Conservation (phyloP, 2,797 vertebrate species). For the Furcifer pardalis region DNA sequence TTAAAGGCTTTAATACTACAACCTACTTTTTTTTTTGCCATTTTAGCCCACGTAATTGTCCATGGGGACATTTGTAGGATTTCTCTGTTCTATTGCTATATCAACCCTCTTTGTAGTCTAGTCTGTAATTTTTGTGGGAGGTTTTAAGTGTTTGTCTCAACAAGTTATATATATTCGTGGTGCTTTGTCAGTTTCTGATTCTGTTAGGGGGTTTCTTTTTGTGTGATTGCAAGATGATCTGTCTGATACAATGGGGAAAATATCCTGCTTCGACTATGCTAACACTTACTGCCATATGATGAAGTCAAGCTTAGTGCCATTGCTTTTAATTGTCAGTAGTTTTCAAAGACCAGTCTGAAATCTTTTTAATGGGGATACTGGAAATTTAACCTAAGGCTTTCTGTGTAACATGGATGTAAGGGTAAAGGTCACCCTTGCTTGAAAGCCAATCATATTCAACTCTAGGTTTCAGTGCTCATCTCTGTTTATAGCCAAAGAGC, state of each 20-base stretch:
- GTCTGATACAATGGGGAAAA: background rate
- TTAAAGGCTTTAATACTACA: constrained; percentile 13
- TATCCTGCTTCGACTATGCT: background rate
- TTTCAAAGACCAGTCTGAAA: background rate
- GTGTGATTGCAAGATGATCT: background rate
- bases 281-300: background rate
- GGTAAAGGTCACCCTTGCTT: too few species aligned
- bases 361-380: background rate
- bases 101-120: background rate
- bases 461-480: too few species aligned
- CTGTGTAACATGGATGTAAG: background rate
- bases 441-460: too few species aligned
- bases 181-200: constrained; percentile 3
- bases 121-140: background rate
- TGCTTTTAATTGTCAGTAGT: background rate
- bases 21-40: too few species aligned
- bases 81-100: background rate
- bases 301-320: background rate
- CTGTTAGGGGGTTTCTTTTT: background rate
- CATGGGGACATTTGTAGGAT: background rate
- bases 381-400: background rate
- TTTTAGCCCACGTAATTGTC: background rate
- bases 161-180: constrained; percentile 9
- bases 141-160: background rate
- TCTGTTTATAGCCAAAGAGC: too few species aligned